Percentiles rank a stretch among this genome's conserved stretches.
phyloP scores from a whole-genome alignment of 2,888 invertebrate species.

The Lacanobia oleracea region DNA sequence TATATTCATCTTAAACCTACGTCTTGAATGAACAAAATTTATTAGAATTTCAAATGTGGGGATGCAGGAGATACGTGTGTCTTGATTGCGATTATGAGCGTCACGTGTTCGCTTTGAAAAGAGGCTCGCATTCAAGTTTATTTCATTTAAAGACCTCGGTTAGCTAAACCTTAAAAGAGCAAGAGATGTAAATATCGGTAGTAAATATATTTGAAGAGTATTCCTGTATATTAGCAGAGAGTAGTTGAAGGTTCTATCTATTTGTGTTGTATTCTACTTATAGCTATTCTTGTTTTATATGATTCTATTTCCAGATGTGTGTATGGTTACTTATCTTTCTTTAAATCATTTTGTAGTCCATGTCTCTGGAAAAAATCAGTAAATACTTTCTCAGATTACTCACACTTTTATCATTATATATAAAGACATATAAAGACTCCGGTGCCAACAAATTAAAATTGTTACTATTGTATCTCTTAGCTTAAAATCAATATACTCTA shows the following conservation, averaged over 20 bases:
- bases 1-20: slow-evolving; percentile 50
- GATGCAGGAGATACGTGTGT: slow-evolving; percentile 40
- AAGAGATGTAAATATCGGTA: not conserved
- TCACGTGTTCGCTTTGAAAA: slow-evolving; percentile 33
- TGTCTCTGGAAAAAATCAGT: slow-evolving; percentile 43
- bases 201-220: not conserved
- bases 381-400: slow-evolving; percentile 36
- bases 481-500: slow-evolving; percentile 57
- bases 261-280: slow-evolving; percentile 27
- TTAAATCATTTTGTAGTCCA: slow-evolving; percentile 27
- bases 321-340: slow-evolving; percentile 55
- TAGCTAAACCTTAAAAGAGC: slow-evolving; percentile 21
- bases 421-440: slow-evolving; percentile 57
- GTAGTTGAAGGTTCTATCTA: not conserved
- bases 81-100: slow-evolving; percentile 53
- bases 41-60: slow-evolving; percentile 56
- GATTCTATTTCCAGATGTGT: slow-evolving; percentile 6
- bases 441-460: slow-evolving; percentile 53
- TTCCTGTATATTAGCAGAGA: slow-evolving; percentile 1
- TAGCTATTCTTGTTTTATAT: slow-evolving; percentile 20
- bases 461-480: slow-evolving; percentile 19
- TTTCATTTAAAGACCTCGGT: slow-evolving; percentile 26
- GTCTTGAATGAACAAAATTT: slow-evolving; percentile 50
- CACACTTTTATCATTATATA: slow-evolving; percentile 28
- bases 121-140: slow-evolving; percentile 30